phyloP scores from a whole-genome alignment of 2,797 vertebrate genomes.

The Hydrolagus colliei region DNA sequence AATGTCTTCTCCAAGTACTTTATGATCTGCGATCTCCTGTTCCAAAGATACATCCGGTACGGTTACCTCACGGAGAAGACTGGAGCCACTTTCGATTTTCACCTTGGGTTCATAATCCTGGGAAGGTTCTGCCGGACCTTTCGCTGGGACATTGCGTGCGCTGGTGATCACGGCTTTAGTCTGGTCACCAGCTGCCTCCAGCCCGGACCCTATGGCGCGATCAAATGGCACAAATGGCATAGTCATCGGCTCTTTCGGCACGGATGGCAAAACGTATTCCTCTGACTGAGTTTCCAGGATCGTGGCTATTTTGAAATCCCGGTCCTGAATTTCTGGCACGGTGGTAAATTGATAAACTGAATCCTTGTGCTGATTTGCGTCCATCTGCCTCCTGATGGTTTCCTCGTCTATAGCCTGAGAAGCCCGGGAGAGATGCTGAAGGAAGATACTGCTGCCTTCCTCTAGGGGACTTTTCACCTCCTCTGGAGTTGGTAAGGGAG shows the following conservation, averaged over 20 bases:
- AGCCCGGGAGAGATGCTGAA: conserved; percentile 55
- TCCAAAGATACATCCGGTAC: neutral
- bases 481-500: conserved; percentile 89
- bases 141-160: no score
- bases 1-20: neutral
- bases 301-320: neutral
- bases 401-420: conserved; percentile 22
- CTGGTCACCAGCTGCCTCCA: neutral
- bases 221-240: neutral
- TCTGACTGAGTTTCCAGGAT: conserved; percentile 13
- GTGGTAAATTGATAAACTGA: conserved; percentile 9
- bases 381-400: conserved; percentile 24
- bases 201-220: neutral
- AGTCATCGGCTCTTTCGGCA: neutral
- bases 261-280: neutral
- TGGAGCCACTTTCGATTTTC: neutral
- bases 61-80: neutral
- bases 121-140: neutral
- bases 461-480: conserved; percentile 65
- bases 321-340: neutral
- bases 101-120: neutral
- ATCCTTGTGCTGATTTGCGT: conserved; percentile 26
- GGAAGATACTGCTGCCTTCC: conserved; percentile 34
- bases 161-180: neutral
- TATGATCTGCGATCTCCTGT: neutral